Conservation (phyloP, 2,888 invertebrate genomes). For the Apamea epomidion region DNA sequence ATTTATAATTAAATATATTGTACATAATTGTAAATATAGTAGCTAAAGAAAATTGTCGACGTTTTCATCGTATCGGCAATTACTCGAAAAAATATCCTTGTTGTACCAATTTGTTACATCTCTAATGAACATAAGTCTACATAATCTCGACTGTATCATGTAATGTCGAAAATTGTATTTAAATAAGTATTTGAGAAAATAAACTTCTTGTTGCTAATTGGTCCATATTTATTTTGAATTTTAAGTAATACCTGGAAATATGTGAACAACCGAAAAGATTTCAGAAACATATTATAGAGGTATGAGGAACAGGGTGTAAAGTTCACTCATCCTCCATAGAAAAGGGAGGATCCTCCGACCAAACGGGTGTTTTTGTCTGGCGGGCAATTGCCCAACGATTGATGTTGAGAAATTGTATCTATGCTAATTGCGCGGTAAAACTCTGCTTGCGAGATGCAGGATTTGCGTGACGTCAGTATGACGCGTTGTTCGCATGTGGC, state of each 20-base stretch:
- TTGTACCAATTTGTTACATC: constrained; percentile 32
- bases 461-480: no score
- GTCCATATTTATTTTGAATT: constrained; percentile 8
- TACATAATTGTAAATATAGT: constrained; percentile 27
- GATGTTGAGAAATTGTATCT: no score
- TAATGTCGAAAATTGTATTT: constrained; percentile 16
- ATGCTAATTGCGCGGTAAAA: no score
- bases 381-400: no score
- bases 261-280: neutral
- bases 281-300: neutral
- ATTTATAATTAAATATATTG: constrained; percentile 3
- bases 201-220: constrained; percentile 26
- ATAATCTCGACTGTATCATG: constrained; percentile 11
- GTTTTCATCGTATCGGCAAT: neutral
- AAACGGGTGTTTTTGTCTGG: no score
- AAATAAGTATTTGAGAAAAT: constrained; percentile 40
- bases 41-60: neutral
- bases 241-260: neutral
- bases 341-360: no score
- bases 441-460: no score
- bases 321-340: no score
- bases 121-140: constrained; percentile 12
- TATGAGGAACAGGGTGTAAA: no score
- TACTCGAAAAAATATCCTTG: constrained; percentile 1
- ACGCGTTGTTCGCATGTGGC: no score